These are phyloP conservation scores for Zapornia atra DNA, from an alignment of 2,113 vertebrate species.

Conservation along the genomic window DNA sequence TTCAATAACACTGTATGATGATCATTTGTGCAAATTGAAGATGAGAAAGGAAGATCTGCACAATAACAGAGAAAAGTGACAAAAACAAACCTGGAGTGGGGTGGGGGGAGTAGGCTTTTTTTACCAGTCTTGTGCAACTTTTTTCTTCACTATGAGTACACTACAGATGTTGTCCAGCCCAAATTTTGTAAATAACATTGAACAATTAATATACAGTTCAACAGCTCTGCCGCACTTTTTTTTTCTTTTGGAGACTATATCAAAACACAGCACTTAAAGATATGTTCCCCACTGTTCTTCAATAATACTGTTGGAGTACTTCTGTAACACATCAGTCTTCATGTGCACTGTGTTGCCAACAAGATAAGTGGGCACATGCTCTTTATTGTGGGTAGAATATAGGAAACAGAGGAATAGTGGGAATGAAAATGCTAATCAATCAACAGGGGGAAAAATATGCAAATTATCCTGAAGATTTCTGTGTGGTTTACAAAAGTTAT, in stretches of 20 bases:
- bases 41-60: background rate
- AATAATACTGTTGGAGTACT: background rate
- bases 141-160: background rate
- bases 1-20: background rate
- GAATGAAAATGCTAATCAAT: background rate
- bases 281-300: background rate
- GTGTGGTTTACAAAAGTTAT: background rate
- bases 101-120: fast-evolving
- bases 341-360: background rate
- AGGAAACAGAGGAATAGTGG: background rate
- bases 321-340: background rate
- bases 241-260: background rate
- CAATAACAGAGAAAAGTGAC: background rate
- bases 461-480: background rate
- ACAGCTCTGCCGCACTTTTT: background rate
- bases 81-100: background rate
- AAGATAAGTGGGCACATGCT: background rate
- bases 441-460: background rate
- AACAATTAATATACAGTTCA: background rate
- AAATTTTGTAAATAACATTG: background rate
- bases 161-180: background rate
- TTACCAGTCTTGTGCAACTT: background rate
- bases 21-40: background rate
- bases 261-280: background rate
- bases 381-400: background rate